Evolutionary conservation across 1,140 invertebrate species (phyloP).

Genomic region (Atta texana): DNA sequence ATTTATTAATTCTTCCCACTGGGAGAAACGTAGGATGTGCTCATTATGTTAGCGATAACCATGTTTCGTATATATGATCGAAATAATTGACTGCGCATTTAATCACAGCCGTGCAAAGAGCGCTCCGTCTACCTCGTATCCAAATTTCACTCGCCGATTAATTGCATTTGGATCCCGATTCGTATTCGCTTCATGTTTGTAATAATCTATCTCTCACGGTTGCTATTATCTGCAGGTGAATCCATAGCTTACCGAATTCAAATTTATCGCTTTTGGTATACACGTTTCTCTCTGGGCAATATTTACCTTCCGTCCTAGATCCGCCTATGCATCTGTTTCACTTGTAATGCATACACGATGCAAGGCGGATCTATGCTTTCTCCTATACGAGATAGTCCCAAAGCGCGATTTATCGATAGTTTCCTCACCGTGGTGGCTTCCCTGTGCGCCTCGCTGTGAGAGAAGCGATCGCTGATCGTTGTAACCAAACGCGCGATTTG

Average conservation of each 20-base stretch:
- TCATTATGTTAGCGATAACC: neutral
- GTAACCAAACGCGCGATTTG: conserved; percentile 52
- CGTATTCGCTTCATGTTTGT: neutral
- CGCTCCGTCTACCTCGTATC: too few relatives aligned
- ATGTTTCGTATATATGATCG: neutral
- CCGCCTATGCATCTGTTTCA: neutral
- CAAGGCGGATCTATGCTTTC: conserved; percentile 10
- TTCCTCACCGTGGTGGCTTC: neutral
- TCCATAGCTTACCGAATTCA: neutral
- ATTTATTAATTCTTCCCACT: neutral
- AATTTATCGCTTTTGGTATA: neutral
- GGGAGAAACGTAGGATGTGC: neutral
- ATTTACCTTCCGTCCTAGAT: conserved; percentile 9
- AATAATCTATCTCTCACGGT: neutral
- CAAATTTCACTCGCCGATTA: neutral
- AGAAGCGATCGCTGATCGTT: conserved; percentile 7
- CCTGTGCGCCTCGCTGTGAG: conserved; percentile 10
- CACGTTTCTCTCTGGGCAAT: neutral
- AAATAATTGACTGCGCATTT: conserved; percentile 15
- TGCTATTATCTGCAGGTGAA: neutral
- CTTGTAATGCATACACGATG: neutral
- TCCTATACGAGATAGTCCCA: neutral
- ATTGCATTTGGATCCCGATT: neutral
- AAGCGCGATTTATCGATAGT: conserved; percentile 45
- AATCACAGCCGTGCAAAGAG: neutral